Evolutionary conservation across 2,113 vertebrate genomes (phyloP).

Genomic region (Ceyx margarethae): DNA sequence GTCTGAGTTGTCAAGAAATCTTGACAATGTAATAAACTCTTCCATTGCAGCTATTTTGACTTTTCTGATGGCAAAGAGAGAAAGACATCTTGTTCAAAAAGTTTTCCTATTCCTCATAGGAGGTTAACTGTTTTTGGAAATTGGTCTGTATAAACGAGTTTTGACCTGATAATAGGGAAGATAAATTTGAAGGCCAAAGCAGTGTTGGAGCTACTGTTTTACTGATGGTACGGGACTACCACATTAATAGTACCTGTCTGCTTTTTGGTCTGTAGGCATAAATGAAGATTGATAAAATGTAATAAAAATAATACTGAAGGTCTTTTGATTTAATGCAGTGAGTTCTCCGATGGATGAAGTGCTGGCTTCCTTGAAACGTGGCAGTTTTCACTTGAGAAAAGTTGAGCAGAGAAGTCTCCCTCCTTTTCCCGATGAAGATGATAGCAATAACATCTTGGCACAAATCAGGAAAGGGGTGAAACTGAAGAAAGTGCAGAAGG

Average conservation of each 20-base stretch:
- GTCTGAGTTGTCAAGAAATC: background rate
- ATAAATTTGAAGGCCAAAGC: background rate
- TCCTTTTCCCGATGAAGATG: conserved; percentile 91
- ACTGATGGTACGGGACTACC: rapidly evolving
- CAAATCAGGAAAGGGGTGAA: conserved; percentile 96
- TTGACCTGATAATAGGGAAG: background rate
- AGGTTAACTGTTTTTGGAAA: background rate
- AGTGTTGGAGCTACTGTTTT: background rate
- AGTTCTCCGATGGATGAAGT: conserved; percentile 99
- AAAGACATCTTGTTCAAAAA: background rate
- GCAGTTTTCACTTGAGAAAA: conserved; percentile 95
- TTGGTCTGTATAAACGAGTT: background rate
- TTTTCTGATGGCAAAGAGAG: background rate
- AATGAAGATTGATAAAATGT: background rate
- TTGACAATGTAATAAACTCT: background rate
- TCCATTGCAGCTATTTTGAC: background rate
- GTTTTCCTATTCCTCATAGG: background rate
- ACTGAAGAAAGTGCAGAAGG: conserved; percentile 92
- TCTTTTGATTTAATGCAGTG: conserved; percentile 77
- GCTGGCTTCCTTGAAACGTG: conserved; percentile 93
- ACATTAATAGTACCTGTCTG: background rate
- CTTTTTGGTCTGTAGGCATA: background rate
- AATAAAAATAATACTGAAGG: background rate
- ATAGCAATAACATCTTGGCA: conserved; percentile 95
- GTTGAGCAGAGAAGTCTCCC: conserved; percentile 92